Conservation (phyloP, 2,797 vertebrate genomes). For the Pangasius macronema region DNA sequence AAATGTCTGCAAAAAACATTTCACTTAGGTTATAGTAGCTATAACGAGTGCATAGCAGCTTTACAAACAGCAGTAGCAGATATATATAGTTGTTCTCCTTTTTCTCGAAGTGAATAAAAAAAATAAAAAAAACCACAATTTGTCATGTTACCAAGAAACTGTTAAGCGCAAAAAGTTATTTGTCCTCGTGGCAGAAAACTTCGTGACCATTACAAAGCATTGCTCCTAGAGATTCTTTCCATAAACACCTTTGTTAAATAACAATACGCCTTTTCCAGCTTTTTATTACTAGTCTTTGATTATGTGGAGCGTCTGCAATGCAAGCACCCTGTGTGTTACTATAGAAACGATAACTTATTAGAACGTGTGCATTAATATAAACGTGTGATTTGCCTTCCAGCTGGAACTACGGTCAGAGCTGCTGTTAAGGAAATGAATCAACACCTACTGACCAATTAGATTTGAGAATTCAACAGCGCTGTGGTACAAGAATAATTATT, state of each 20-base stretch:
- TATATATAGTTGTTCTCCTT: neutral
- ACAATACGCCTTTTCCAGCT: neutral
- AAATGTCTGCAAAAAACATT: neutral
- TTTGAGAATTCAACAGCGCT: neutral
- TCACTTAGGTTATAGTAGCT: neutral
- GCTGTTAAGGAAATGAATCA: neutral
- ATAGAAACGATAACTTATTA: neutral
- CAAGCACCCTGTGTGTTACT: neutral
- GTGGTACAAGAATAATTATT: neutral
- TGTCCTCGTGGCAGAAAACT: neutral
- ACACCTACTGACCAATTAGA: neutral
- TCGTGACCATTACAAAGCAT: neutral
- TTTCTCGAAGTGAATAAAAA: neutral
- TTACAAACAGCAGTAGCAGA: neutral
- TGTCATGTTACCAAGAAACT: neutral
- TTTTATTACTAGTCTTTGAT: neutral
- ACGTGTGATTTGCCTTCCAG: neutral
- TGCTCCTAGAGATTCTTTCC: neutral
- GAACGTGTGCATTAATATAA: neutral
- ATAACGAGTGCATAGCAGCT: no score
- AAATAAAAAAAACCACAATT: neutral
- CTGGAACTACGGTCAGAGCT: neutral
- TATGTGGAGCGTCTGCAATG: no score
- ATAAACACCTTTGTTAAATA: neutral
- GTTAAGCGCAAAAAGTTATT: neutral